phyloP scores from a whole-genome alignment of 2,797 vertebrate species.

The Sebastiscus albofasciatus region DNA sequence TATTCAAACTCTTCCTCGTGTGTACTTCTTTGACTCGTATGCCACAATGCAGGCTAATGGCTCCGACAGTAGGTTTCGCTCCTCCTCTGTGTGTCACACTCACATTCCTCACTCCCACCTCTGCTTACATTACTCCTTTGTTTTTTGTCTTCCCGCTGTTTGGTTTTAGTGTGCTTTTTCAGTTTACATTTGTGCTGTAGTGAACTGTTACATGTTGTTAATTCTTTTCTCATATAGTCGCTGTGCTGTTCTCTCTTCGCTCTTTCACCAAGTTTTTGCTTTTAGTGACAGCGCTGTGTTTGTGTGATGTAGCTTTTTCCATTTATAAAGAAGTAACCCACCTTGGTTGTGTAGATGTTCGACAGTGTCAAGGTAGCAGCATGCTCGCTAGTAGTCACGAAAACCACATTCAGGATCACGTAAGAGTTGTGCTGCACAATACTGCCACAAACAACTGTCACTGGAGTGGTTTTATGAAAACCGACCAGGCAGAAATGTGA shows the following conservation, averaged over 20 bases:
- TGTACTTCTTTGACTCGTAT: constrained; percentile 93
- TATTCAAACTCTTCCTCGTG: constrained; percentile 90
- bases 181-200: constrained; percentile 33
- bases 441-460: neutral
- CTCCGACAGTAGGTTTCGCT: constrained; percentile 86
- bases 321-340: neutral
- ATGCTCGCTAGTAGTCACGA: constrained; percentile 24
- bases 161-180: constrained; percentile 2
- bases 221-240: neutral
- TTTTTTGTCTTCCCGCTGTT: constrained; percentile 31
- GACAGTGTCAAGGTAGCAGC: constrained; percentile 20
- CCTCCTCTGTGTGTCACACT: constrained; percentile 47
- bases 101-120: constrained; percentile 33
- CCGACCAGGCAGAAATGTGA: constrained; percentile 38
- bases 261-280: constrained; percentile 28
- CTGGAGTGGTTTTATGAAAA: neutral
- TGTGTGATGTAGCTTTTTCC: constrained; percentile 38
- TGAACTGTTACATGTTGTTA: neutral
- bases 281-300: constrained; percentile 53
- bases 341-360: constrained; percentile 14
- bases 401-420: constrained; percentile 53
- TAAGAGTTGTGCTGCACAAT: neutral
- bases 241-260: constrained; percentile 25
- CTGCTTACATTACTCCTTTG: constrained; percentile 20
- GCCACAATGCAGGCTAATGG: constrained; percentile 87